Percentiles rank a stretch among this genome's conserved stretches.
Evolutionary conservation across 2,113 vertebrate genomes (phyloP).

Genomic region (Miniopterus natalensis): DNA sequence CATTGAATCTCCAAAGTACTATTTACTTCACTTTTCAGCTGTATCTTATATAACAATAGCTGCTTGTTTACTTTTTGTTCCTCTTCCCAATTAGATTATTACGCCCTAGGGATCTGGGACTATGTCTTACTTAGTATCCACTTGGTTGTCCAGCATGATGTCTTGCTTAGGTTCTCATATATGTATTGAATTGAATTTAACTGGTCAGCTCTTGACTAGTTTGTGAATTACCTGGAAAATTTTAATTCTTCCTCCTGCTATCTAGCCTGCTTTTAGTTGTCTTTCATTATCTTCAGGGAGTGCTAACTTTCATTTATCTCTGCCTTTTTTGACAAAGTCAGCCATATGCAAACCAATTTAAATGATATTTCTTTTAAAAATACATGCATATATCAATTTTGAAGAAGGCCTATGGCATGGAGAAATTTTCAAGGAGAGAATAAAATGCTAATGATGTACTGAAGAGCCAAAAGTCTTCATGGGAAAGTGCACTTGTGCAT

Average conservation of each 20-base stretch:
- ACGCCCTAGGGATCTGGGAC: not conserved
- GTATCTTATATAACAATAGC: not conserved
- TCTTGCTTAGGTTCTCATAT: not conserved
- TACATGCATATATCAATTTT: not conserved
- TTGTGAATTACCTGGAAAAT: constrained; percentile 39
- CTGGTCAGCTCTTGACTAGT: not conserved
- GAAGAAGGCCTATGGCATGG: not conserved
- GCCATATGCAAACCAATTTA: constrained; percentile 24
- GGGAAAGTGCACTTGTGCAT: accelerated
- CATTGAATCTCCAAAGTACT: not conserved
- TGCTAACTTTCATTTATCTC: not conserved
- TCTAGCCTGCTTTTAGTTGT: not conserved
- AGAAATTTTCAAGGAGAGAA: not conserved
- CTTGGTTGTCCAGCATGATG: not conserved
- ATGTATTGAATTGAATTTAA: not conserved
- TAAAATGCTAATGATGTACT: not conserved
- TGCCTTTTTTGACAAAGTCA: not conserved
- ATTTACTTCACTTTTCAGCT: not conserved
- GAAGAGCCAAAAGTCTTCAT: not conserved
- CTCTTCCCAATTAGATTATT: not conserved
- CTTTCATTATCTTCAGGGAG: constrained; percentile 38
- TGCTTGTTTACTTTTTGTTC: constrained; percentile 16
- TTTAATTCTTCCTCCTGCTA: not conserved
- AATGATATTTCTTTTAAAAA: constrained; percentile 30
- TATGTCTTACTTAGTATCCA: not conserved